phyloP scores from a whole-genome alignment of 1,140 invertebrate species.

The Aphelinus atriplicis region DNA sequence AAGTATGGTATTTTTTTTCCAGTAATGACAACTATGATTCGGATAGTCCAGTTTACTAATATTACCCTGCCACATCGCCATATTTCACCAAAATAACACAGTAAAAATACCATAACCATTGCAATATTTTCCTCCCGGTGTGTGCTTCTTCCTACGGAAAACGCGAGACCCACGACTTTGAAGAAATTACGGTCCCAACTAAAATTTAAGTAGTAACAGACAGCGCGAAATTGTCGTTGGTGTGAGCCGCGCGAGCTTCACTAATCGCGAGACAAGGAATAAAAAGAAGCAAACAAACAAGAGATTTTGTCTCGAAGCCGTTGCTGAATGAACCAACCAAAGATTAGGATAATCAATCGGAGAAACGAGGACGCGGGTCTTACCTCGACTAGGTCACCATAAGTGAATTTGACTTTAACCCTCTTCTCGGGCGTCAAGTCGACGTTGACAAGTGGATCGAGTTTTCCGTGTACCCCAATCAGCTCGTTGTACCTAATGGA shows the following conservation, averaged over 20 bases:
- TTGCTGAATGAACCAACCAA: neutral
- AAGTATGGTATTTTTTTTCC: too few relatives aligned
- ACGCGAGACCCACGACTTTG: neutral
- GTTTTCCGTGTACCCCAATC: slow-evolving; percentile 82
- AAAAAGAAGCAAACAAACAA: neutral
- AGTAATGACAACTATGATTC: too few relatives aligned
- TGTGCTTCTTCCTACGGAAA: too few relatives aligned
- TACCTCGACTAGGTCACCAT: slow-evolving; percentile 77
- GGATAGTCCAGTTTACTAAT: too few relatives aligned
- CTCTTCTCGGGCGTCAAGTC: slow-evolving; percentile 86
- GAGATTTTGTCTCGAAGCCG: too few relatives aligned
- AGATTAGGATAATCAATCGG: slow-evolving; percentile 18
- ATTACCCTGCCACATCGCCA: too few relatives aligned
- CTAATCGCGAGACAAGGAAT: neutral
- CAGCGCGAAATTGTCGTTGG: too few relatives aligned
- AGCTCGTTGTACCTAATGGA: slow-evolving; percentile 79
- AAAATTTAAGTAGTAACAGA: too few relatives aligned
- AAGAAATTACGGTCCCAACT: neutral
- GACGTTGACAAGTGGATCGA: slow-evolving; percentile 87
- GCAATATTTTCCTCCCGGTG: too few relatives aligned
- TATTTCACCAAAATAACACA: too few relatives aligned
- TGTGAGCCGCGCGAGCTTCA: too few relatives aligned
- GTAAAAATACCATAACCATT: too few relatives aligned
- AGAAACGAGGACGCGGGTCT: slow-evolving; percentile 8
- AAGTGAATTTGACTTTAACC: slow-evolving; percentile 85